These are phyloP conservation scores for Argyresthia albistria DNA, from an alignment of 2,888 invertebrate species.

Conservation along the genomic window DNA sequence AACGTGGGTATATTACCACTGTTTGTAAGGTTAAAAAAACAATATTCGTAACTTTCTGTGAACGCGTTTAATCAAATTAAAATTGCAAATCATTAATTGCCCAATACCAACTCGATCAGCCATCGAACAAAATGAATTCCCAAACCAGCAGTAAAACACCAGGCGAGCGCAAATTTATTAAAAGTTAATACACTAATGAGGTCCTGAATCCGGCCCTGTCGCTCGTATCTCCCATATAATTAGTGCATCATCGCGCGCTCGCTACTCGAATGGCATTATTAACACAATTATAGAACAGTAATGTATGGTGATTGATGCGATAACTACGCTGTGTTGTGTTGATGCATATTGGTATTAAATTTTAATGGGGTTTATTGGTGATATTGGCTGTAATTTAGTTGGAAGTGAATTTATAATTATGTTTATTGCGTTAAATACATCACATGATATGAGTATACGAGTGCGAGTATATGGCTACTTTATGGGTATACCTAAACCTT, in stretches of 20 bases:
- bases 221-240: background rate
- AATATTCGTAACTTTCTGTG: background rate
- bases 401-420: background rate
- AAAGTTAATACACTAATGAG: conserved; percentile 1
- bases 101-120: too few species aligned
- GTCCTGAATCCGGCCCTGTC: background rate
- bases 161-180: background rate
- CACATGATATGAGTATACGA: too few species aligned
- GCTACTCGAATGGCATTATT: conserved; percentile 1
- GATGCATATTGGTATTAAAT: background rate
- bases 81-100: too few species aligned
- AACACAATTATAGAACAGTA: conserved; percentile 10
- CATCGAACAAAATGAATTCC: too few species aligned
- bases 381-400: background rate
- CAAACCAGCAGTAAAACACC: too few species aligned
- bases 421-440: too few species aligned
- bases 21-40: too few species aligned
- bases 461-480: too few species aligned
- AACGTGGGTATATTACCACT: too few species aligned
- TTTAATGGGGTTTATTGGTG: background rate
- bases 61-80: background rate
- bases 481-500: too few species aligned
- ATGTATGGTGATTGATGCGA: conserved; percentile 3
- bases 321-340: background rate
- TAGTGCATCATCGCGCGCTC: background rate